These are phyloP conservation scores for Lamellibrachia columna DNA, from an alignment of 2,888 invertebrate genomes.

Conservation along the genomic window DNA sequence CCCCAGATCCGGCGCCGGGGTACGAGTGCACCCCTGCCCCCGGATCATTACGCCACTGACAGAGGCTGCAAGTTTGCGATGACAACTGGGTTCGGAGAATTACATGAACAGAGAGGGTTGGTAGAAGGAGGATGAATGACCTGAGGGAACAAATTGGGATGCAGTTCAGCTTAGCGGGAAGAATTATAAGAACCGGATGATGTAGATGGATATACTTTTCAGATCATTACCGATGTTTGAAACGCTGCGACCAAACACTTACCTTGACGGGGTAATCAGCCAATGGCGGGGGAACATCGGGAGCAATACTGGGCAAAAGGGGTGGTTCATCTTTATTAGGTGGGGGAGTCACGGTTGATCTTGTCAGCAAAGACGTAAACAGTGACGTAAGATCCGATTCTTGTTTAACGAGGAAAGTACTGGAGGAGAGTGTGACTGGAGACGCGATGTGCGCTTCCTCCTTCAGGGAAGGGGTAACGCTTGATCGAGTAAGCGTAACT, in stretches of 20 bases:
- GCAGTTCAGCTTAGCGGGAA: too few relatives aligned
- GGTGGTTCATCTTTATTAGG: background rate
- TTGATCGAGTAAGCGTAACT: background rate
- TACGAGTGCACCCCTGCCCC: too few relatives aligned
- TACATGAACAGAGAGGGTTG: too few relatives aligned
- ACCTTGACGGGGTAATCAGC: background rate
- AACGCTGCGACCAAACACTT: background rate
- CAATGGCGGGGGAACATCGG: background rate
- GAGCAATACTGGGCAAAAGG: background rate
- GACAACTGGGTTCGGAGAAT: too few relatives aligned
- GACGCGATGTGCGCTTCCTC: background rate
- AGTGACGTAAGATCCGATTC: background rate
- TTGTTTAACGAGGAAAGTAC: background rate
- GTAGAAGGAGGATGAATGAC: too few relatives aligned
- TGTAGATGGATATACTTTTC: background rate
- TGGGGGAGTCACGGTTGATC: background rate
- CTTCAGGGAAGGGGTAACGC: background rate
- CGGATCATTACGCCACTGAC: too few relatives aligned
- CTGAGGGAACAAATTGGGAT: too few relatives aligned
- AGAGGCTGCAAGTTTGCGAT: too few relatives aligned
- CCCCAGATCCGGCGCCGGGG: too few relatives aligned
- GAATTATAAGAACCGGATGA: background rate
- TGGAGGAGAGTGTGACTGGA: background rate
- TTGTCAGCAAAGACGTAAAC: background rate
- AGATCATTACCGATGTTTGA: background rate